These are phyloP conservation scores for Drosophila mimica DNA, from an alignment of 2,888 invertebrate genomes.

Conservation along the genomic window DNA sequence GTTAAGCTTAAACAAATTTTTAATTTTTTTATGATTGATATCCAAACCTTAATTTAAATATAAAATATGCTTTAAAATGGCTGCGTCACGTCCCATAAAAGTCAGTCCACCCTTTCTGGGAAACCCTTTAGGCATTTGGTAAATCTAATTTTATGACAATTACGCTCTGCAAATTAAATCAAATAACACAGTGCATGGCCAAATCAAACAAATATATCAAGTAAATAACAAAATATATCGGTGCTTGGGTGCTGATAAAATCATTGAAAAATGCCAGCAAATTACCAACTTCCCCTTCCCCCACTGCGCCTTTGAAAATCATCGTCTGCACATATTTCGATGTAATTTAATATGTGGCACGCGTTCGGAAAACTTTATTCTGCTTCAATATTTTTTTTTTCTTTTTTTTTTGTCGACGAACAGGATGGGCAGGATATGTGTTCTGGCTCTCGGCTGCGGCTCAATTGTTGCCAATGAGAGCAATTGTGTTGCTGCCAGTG, in stretches of 20 bases:
- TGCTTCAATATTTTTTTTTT: conserved; percentile 7
- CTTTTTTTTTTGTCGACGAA: conserved; percentile 11
- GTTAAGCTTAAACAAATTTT: accelerated
- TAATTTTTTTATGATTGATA: not conserved
- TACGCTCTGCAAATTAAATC: conserved; percentile 68
- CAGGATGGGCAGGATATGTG: conserved; percentile 53
- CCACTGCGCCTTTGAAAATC: conserved; percentile 24
- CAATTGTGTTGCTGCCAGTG: conserved; percentile 64
- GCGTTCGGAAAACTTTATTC: conserved; percentile 74
- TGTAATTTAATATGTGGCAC: conserved; percentile 84
- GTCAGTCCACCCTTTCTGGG: not conserved
- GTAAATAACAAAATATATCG: conserved; percentile 55
- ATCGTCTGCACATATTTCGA: conserved; percentile 74
- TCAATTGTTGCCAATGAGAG: conserved; percentile 78
- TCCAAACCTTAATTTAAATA: conserved; percentile 16
- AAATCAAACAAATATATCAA: conserved; percentile 71
- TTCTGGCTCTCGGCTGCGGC: conserved; percentile 39
- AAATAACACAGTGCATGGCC: conserved; percentile 50
- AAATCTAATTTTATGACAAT: conserved; percentile 68
- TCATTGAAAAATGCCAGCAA: conserved; percentile 75
- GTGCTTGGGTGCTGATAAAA: conserved; percentile 55
- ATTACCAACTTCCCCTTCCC: conserved; percentile 63
- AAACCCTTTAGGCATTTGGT: conserved; percentile 20
- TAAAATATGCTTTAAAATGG: conserved; percentile 16
- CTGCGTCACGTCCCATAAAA: not conserved